These are phyloP conservation scores for Paramormyrops kingsleyae DNA, from an alignment of 2,113 vertebrate genomes.

Conservation along the genomic window DNA sequence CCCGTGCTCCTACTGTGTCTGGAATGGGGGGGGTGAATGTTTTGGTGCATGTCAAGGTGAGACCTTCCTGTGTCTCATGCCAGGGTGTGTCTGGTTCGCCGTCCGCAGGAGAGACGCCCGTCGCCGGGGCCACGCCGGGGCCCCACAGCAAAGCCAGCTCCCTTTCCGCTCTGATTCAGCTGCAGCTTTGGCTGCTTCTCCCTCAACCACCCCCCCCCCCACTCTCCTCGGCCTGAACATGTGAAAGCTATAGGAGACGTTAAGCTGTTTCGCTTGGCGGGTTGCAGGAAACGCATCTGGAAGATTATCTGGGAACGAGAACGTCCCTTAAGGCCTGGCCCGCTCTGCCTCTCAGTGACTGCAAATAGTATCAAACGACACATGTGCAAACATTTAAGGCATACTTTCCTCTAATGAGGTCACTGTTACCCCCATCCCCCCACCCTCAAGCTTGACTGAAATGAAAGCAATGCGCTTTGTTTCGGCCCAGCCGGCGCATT, in stretches of 20 bases:
- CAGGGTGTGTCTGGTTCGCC: not conserved
- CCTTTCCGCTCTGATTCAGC: not conserved
- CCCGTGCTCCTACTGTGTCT: not conserved
- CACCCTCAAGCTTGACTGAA: conserved; percentile 7
- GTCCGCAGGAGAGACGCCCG: not conserved
- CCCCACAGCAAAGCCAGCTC: not conserved
- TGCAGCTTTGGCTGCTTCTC: not conserved
- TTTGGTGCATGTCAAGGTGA: not conserved
- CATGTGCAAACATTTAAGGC: conserved; percentile 47
- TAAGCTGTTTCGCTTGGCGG: not conserved
- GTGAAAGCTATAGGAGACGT: conserved; percentile 7
- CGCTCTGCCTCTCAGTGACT: conserved; percentile 34
- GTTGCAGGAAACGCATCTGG: conserved; percentile 24
- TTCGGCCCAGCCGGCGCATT: not conserved
- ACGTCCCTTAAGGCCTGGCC: conserved; percentile 36
- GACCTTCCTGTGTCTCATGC: not conserved
- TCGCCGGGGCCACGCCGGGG: not conserved
- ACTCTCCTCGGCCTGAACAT: not conserved
- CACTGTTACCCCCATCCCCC: conserved; percentile 16
- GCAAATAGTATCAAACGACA: conserved; percentile 42
- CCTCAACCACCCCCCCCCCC: not conserved
- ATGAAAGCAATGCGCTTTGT: conserved; percentile 28
- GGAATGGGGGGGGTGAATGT: not conserved
- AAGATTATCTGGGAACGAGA: conserved; percentile 22
- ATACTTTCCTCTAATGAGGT: conserved; percentile 41